Base-by-base conservation (phyloP, 1,140 invertebrate genomes). In the Parapsyche elsis region DNA sequence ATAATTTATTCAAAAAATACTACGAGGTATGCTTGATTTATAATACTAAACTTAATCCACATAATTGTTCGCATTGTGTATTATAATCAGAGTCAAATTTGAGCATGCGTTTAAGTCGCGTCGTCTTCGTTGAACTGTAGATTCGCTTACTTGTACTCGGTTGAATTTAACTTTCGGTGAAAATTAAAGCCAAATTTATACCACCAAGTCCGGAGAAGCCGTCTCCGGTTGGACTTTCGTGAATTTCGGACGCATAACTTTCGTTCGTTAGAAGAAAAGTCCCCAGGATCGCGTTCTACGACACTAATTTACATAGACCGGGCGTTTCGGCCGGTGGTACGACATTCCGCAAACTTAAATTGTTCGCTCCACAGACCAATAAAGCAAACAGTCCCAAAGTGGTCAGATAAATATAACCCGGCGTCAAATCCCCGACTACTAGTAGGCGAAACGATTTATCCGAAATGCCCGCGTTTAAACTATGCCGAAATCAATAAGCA, bases 341-440 rank as follows among this genome's bases (percentile, higher is more conserved):
- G 38, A 53, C 75, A 77, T 77, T 77, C 75, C 75, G 75, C 75
- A 77, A 77, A 77, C 75, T 77, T 77, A 77, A 67, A 77, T 64
- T 26, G 75, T 77, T 77, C 75, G 10, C 10, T 26, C n/a, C 14
- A 23, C 38, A 16, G 59, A 16, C 30, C 75, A 64, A 77, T 77
- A 77, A 77, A 61, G 75, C 75, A 77, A 77, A 77, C 75, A 64
- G 75, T 45, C 75, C 75, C 59, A 77, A 64, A 77, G 59, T 77
- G 75, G 75, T 77, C 75, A 67, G 75, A 77, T 77, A 77, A 77
- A 77, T 77, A 77, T 75, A 53, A 75, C 73, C 73, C 73, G 49
- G 14, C 49, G 73, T 75, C 75, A 67, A 64, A 77, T 77, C 26
- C 44, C 21, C 26, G 61, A 57, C 26, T 38, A 38, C 30, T 38